Conservation (phyloP, 2,797 vertebrate species). For the Tapirus indicus region DNA sequence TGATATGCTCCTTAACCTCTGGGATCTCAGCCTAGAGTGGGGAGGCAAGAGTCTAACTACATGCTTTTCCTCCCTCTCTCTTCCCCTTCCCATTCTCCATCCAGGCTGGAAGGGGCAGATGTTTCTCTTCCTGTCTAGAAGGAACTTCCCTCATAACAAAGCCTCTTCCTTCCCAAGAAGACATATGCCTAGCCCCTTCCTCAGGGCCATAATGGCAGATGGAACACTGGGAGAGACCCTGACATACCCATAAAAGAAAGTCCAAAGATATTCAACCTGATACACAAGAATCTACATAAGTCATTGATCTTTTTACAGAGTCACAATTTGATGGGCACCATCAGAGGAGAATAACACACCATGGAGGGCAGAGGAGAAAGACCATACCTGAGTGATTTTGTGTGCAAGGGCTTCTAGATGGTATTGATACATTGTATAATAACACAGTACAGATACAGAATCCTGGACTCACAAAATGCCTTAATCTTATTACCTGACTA, state of each 20-base stretch:
- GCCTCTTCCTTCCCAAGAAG: slow-evolving; percentile 10
- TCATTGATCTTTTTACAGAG: slow-evolving; percentile 41
- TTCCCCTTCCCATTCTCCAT: background rate
- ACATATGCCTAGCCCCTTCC: background rate
- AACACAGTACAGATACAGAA: background rate
- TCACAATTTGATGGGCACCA: background rate
- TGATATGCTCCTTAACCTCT: background rate
- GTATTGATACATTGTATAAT: background rate
- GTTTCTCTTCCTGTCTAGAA: slow-evolving; percentile 6
- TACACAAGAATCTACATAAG: slow-evolving; percentile 6
- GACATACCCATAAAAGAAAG: background rate
- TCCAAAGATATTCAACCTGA: slow-evolving; percentile 14
- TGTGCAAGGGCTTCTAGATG: background rate
- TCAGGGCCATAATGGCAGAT: background rate
- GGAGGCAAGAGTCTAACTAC: background rate
- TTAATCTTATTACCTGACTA: slow-evolving; percentile 41
- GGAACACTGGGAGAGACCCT: background rate
- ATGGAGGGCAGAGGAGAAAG: background rate
- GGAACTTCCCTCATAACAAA: background rate
- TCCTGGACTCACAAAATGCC: slow-evolving; percentile 12
- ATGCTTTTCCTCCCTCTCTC: background rate
- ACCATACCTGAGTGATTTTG: background rate
- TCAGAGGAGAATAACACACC: background rate
- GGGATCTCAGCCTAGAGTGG: background rate
- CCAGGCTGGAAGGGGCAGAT: background rate